Conservation (phyloP, 2,797 vertebrate genomes). For the Mus caroli region DNA sequence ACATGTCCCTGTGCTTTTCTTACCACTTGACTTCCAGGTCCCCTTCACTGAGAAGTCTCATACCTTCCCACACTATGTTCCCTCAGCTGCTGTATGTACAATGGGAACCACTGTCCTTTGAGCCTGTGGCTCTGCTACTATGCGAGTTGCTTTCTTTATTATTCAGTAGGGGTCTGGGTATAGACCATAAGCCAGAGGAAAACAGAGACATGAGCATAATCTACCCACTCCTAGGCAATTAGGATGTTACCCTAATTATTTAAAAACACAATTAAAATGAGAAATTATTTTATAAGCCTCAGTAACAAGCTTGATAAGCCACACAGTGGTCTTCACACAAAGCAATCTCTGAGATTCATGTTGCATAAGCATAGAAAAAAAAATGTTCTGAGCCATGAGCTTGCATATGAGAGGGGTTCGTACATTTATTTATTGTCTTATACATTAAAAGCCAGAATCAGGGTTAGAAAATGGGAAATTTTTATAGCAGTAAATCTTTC, state of each 20-base stretch:
- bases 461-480: constrained; percentile 35
- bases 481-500: constrained; percentile 69
- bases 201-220: neutral
- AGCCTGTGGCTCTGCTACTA: neutral
- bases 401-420: neutral
- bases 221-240: constrained; percentile 17
- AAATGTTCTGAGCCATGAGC: neutral
- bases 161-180: neutral
- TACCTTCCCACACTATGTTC: neutral
- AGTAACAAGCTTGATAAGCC: constrained; percentile 29
- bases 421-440: constrained; percentile 34
- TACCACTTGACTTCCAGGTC: neutral
- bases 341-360: constrained; percentile 25
- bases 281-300: constrained; percentile 60
- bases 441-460: constrained; percentile 51
- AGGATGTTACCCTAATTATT: constrained; percentile 39
- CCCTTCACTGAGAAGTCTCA: neutral
- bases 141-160: neutral
- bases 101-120: neutral
- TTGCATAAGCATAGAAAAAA: neutral
- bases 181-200: constrained; percentile 19
- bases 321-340: neutral
- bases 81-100: neutral
- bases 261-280: constrained; percentile 57
- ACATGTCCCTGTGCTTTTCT: neutral